These are phyloP conservation scores for Lordiphosa mommai DNA, from an alignment of 1,140 invertebrate species.

Conservation along the genomic window DNA sequence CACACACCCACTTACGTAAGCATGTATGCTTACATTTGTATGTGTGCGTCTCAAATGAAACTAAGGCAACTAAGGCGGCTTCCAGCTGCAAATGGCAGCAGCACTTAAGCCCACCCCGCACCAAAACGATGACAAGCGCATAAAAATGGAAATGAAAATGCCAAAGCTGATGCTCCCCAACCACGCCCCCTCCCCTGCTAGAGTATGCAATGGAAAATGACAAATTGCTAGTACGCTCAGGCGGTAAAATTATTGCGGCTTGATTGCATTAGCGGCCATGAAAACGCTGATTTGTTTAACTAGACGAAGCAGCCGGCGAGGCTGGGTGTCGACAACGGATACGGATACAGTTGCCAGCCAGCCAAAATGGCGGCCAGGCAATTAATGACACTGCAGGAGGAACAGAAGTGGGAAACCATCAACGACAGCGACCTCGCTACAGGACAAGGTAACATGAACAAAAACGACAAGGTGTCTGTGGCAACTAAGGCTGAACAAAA, in stretches of 20 bases:
- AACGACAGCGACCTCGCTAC: background rate
- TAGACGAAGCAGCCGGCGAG: conserved; percentile 22
- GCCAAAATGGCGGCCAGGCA: conserved; percentile 57
- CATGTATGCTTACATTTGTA: conserved; percentile 11
- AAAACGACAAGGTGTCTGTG: conserved; percentile 3
- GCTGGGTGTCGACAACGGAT: conserved; percentile 13
- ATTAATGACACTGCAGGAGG: conserved; percentile 48
- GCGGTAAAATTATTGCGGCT: conserved; percentile 68
- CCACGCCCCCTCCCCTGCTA: background rate
- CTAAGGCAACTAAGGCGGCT: conserved; percentile 57
- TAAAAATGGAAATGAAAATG: conserved; percentile 77
- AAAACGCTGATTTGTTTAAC: conserved; percentile 70
- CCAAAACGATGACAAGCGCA: conserved; percentile 61
- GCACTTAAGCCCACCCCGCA: conserved; percentile 60
- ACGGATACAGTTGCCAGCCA: conserved; percentile 35
- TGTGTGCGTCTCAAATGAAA: conserved; percentile 59
- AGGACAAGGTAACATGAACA: background rate
- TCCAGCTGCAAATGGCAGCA: conserved; percentile 72
- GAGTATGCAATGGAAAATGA: conserved; percentile 59
- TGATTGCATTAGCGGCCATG: conserved; percentile 69
- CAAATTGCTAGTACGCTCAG: conserved; percentile 58
- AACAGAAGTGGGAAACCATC: conserved; percentile 22
- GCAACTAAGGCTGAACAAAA: background rate
- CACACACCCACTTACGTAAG: conserved; percentile 3
- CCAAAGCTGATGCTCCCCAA: conserved; percentile 27